A percentile compares a stretch with the other conserved stretches of the same genome.
Conservation (phyloP, 2,888 invertebrate species). For the Philereme vetulata region DNA sequence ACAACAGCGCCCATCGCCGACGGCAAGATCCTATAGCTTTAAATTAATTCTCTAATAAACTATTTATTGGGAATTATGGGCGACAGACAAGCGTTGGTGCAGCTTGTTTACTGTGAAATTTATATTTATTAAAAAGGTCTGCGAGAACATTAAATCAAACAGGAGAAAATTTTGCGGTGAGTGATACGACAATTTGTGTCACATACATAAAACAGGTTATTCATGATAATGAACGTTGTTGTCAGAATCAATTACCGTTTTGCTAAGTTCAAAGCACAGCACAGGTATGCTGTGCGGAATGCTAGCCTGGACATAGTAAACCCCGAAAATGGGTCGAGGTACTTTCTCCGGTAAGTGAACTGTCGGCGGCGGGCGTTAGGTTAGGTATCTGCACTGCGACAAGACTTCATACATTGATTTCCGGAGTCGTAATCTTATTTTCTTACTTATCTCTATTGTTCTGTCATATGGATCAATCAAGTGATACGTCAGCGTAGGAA, state of each 20-base stretch:
- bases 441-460: constrained; percentile 19
- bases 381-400: constrained; percentile 75
- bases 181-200: constrained; percentile 29
- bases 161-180: constrained; percentile 31
- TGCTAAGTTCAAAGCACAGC: constrained; percentile 28
- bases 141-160: constrained; percentile 33
- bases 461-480: constrained; percentile 7
- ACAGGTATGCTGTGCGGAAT: constrained; percentile 29
- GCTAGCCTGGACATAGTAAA: constrained; percentile 38
- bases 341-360: constrained; percentile 58
- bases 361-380: constrained; percentile 38
- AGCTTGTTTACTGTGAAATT: constrained; percentile 40
- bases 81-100: constrained; percentile 31
- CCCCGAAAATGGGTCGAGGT: constrained; percentile 53
- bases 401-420: constrained; percentile 64
- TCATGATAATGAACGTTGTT: constrained; percentile 21
- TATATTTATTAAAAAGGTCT: constrained; percentile 37
- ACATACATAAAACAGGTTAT: constrained; percentile 24
- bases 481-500: constrained; percentile 1
- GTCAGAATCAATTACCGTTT: constrained; percentile 28
- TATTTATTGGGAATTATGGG: constrained; percentile 50
- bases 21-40: constrained; percentile 61
- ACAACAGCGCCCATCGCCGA: constrained; percentile 68
- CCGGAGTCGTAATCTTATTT: constrained; percentile 46
- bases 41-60: constrained; percentile 65